Base-by-base conservation (phyloP, 2,797 vertebrate genomes). In the Sebastolobus alascanus region DNA sequence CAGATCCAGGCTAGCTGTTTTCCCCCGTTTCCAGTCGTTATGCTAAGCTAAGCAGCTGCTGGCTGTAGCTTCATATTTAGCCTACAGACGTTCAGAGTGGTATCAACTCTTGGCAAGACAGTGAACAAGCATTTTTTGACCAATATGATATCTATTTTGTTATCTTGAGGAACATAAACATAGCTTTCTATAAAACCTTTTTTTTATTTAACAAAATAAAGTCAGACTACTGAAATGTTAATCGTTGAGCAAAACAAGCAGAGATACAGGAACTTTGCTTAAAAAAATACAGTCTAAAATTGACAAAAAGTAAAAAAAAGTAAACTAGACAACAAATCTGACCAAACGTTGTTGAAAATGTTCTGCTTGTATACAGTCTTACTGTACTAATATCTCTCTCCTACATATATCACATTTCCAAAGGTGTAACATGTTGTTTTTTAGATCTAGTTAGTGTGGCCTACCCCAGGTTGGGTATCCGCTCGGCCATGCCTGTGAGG, bases 401-500 rank as follows among this genome's bases (percentile, higher is more conserved):
- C 14, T 7, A 13, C 37, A n/a, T 46, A 18, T 59, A 7, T 25
- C 25, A 56, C 64, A 40, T 69, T 29, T 31, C 7, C 4, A 33
- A 60, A 14, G 16, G 29, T 20, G 31, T 16, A 40, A 1, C 27
- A 16, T 3, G 0, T 20, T 37, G 11, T 25, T 29, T 43, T 8
- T n/a, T 13, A 7, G 12, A 35, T 2, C 9, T 2, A 16, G 54
- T 25, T 11, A 16, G 52, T 93, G 31, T 13, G 16, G 16, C 96
- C 0, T 91, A 99, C 98, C 97, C 93, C 65, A 99, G 89, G 46
- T 96, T 93, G 37, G 97, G 96, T 82, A 99, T 97, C 85, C 97
- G 95, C 83, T 97, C 96, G 0, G 96, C 96, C 96, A 99, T 98
- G 66, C 98, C 98, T 0, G 97, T 96, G 90, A 98, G 96, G 35